Percentiles rank a stretch among this genome's conserved stretches.
Evolutionary conservation across 1,140 invertebrate species (phyloP).

Genomic region (Sitobion miscanthi): DNA sequence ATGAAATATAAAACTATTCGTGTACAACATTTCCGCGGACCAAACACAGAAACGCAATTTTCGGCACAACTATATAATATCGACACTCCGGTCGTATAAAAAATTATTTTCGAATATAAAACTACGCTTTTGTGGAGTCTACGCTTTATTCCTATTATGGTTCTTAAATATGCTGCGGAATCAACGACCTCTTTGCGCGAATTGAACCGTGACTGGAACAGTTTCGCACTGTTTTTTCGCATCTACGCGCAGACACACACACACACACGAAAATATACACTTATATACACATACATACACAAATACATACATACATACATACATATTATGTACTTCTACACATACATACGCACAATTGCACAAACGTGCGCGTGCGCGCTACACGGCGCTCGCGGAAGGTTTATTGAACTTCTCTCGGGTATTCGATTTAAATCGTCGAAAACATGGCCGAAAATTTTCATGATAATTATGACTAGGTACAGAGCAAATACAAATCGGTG

Average conservation of each 20-base stretch:
- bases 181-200: slow-evolving; percentile 54
- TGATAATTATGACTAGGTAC: slow-evolving; percentile 12
- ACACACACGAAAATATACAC: not conserved
- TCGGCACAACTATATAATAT: not conserved
- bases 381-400: slow-evolving; percentile 24
- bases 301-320: not conserved
- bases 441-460: slow-evolving; percentile 37
- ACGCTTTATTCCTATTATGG: not conserved
- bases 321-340: not conserved
- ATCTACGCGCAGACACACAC: not conserved
- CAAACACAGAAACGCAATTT: not conserved
- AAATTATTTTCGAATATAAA: not conserved
- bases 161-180: slow-evolving; percentile 33
- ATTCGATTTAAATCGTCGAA: slow-evolving; percentile 16
- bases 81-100: not conserved
- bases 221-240: slow-evolving; percentile 54
- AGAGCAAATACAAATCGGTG: slow-evolving; percentile 8
- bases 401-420: slow-evolving; percentile 52
- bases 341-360: not conserved
- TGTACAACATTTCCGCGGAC: not conserved
- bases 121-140: not conserved
- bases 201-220: slow-evolving; percentile 56
- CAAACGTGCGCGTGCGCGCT: not conserved
- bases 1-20: not conserved
- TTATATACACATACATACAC: not conserved